Percentiles rank a stretch among this genome's conserved stretches.
phyloP scores from a whole-genome alignment of 2,888 invertebrate species.

The Napeogenes inachia region DNA sequence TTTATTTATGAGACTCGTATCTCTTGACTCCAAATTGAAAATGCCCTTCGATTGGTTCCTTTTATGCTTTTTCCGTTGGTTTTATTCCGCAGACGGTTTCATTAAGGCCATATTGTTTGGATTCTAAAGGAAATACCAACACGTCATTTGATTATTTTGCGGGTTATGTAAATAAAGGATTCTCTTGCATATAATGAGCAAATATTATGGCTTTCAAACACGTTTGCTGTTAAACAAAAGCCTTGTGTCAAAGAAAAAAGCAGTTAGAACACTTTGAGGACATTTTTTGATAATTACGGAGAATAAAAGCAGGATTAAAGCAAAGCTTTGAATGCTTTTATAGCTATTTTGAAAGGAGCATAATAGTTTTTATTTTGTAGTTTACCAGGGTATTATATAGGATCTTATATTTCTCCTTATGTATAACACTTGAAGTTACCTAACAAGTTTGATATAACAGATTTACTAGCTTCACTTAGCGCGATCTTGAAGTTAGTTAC shows the following conservation, averaged over 20 bases:
- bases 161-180: slow-evolving; percentile 10
- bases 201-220: slow-evolving; percentile 13
- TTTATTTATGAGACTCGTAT: slow-evolving; percentile 47
- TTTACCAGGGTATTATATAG: too few species aligned
- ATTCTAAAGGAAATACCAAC: slow-evolving; percentile 22
- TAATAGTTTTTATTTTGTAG: too few species aligned
- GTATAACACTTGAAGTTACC: too few species aligned
- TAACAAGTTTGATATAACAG: not conserved
- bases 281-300: slow-evolving; percentile 1
- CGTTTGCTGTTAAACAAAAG: slow-evolving; percentile 7
- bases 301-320: not conserved
- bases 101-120: slow-evolving; percentile 47
- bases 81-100: slow-evolving; percentile 42
- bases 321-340: not conserved
- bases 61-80: slow-evolving; percentile 30
- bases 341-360: not conserved
- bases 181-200: slow-evolving; percentile 7
- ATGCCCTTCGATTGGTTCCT: slow-evolving; percentile 41
- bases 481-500: slow-evolving; percentile 4
- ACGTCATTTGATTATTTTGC: slow-evolving; percentile 23
- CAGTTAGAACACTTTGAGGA: slow-evolving; percentile 5
- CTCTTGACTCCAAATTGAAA: slow-evolving; percentile 39
- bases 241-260: slow-evolving; percentile 5
- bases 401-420: too few species aligned
- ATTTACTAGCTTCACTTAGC: slow-evolving; percentile 2